Evolutionary conservation across 2,888 invertebrate genomes (phyloP).

Genomic region (Acanthococcus lagerstroemiae): DNA sequence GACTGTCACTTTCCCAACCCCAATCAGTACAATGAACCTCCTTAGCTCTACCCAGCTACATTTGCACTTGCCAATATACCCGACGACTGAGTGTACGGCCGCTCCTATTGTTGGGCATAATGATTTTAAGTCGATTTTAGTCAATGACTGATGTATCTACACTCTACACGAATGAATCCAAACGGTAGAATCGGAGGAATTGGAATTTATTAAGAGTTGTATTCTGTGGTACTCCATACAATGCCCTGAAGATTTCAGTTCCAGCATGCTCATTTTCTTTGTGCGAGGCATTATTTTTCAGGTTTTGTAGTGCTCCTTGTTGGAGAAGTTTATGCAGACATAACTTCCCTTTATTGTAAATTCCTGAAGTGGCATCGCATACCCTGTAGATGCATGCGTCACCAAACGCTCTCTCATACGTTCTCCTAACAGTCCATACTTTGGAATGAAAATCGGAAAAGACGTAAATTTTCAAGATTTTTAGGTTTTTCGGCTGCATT

Average conservation of each 20-base stretch:
- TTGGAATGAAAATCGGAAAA: too few relatives aligned
- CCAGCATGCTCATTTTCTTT: background rate
- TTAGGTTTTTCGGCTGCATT: too few relatives aligned
- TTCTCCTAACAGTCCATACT: too few relatives aligned
- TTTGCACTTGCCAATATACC: background rate
- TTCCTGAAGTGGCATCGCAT: background rate
- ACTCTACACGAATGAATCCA: background rate
- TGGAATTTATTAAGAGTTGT: background rate
- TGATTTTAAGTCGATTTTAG: background rate
- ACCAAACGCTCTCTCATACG: too few relatives aligned
- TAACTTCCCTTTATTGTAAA: background rate
- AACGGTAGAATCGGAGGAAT: background rate
- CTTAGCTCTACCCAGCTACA: background rate
- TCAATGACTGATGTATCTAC: background rate
- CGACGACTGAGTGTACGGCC: background rate
- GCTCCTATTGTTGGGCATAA: background rate
- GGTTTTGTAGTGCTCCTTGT: background rate
- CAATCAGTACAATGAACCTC: background rate
- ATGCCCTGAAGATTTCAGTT: background rate
- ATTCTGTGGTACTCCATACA: background rate
- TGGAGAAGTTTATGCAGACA: background rate
- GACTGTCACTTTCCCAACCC: background rate
- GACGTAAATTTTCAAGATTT: too few relatives aligned
- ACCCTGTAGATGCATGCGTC: background rate
- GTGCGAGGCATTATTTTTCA: background rate